Conservation (phyloP, 2,888 invertebrate species). For the Byasa hedistus region DNA sequence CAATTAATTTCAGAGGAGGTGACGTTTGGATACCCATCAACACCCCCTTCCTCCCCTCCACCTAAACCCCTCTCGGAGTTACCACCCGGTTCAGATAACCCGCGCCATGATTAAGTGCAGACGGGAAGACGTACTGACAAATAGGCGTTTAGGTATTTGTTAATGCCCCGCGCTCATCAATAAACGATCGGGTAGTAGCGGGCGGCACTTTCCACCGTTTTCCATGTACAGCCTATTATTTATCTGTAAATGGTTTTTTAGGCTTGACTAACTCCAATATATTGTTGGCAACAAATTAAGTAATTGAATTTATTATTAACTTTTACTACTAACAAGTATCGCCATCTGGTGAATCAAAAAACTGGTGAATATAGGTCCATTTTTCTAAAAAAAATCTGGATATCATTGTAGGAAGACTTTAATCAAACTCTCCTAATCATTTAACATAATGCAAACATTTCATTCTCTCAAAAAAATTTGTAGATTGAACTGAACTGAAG, state of each 20-base stretch:
- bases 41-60: constrained; percentile 39
- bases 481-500: too few relatives aligned
- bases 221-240: constrained; percentile 7
- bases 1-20: constrained; percentile 75
- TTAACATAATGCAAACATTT: too few relatives aligned
- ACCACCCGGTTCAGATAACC: constrained; percentile 56
- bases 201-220: not conserved
- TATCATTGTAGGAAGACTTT: too few relatives aligned
- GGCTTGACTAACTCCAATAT: too few relatives aligned
- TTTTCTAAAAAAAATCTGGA: too few relatives aligned
- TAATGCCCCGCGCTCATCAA: constrained; percentile 74
- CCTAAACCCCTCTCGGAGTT: constrained; percentile 35
- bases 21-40: constrained; percentile 49
- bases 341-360: too few relatives aligned
- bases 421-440: too few relatives aligned
- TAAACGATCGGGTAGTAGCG: constrained; percentile 55
- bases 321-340: too few relatives aligned
- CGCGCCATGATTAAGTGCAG: constrained; percentile 76
- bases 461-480: too few relatives aligned
- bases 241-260: not conserved
- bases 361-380: too few relatives aligned
- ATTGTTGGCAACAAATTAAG: too few relatives aligned
- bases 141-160: constrained; percentile 78
- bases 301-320: too few relatives aligned
- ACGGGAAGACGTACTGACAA: constrained; percentile 79